Evolutionary conservation across 1,140 invertebrate species (phyloP).

Genomic region (Metopolophium dirhodum): DNA sequence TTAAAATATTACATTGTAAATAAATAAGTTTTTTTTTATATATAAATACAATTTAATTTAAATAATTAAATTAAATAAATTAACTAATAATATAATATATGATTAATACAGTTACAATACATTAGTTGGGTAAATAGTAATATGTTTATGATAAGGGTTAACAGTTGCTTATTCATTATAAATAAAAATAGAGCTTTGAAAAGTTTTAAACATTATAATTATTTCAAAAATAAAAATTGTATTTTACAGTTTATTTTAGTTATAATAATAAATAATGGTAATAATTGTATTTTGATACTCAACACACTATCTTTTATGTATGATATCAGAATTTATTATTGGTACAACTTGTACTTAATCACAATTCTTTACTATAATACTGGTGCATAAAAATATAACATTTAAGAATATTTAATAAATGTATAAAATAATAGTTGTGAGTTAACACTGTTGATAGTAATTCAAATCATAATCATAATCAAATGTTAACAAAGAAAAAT

Average conservation of each 20-base stretch:
- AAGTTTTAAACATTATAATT: neutral
- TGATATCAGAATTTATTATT: constrained; percentile 12
- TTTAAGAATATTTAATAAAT: constrained; percentile 14
- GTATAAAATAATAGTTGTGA: constrained; percentile 8
- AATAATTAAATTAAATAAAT: neutral
- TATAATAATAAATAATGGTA: constrained; percentile 20
- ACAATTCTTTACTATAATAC: constrained; percentile 16
- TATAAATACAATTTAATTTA: neutral
- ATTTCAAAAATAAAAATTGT: constrained; percentile 16
- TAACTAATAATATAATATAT: neutral
- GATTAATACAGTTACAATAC: neutral
- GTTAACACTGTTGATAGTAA: neutral
- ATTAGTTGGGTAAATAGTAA: neutral
- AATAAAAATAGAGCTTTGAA: constrained; percentile 34
- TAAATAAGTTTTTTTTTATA: neutral
- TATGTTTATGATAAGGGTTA: neutral
- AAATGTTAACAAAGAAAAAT: neutral
- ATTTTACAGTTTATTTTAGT: neutral
- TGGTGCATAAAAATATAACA: constrained; percentile 40
- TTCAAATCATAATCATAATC: neutral
- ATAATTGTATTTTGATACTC: constrained; percentile 10
- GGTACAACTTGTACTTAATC: constrained; percentile 12
- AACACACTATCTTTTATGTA: neutral
- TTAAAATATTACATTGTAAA: neutral
- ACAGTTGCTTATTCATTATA: neutral